A percentile compares a stretch with the other conserved stretches of the same genome.
Conservation (phyloP, 2,113 vertebrate species). For the Ceuthmochares aereus region DNA sequence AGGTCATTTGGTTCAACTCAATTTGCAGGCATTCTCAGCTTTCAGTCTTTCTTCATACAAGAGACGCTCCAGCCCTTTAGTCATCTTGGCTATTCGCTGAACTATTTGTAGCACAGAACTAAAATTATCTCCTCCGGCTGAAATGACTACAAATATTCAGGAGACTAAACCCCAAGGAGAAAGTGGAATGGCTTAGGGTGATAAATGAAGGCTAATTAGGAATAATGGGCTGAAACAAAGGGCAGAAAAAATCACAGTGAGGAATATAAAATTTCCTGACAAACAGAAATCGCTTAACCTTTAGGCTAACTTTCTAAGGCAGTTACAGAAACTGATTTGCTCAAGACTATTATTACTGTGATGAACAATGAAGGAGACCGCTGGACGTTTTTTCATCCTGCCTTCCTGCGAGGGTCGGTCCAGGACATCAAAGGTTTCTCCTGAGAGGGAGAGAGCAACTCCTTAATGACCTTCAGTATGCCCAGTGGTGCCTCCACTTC, state of each 20-base stretch:
- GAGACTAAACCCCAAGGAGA: not conserved
- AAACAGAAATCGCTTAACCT: not conserved
- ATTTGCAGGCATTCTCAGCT: too few species aligned
- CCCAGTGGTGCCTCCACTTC: too few species aligned
- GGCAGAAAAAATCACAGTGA: not conserved
- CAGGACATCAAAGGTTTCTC: too few species aligned
- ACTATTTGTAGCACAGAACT: not conserved
- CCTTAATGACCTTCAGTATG: too few species aligned
- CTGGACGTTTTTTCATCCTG: too few species aligned
- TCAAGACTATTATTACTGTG: not conserved
- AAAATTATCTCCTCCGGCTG: not conserved
- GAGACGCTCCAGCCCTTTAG: not conserved
- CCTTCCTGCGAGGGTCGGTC: too few species aligned
- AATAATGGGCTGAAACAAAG: not conserved
- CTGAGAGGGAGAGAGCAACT: too few species aligned
- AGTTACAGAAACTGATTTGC: not conserved
- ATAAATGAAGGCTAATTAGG: not conserved
- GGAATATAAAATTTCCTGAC: not conserved
- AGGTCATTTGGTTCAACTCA: not conserved
- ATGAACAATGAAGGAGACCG: too few species aligned
- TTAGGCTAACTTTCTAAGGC: not conserved
- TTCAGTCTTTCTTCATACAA: too few species aligned
- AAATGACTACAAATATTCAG: not conserved
- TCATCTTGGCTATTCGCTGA: not conserved
- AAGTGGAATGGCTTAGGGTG: not conserved